Evolutionary conservation across 2,113 vertebrate genomes (phyloP).

Genomic region (Coturnix japonica): DNA sequence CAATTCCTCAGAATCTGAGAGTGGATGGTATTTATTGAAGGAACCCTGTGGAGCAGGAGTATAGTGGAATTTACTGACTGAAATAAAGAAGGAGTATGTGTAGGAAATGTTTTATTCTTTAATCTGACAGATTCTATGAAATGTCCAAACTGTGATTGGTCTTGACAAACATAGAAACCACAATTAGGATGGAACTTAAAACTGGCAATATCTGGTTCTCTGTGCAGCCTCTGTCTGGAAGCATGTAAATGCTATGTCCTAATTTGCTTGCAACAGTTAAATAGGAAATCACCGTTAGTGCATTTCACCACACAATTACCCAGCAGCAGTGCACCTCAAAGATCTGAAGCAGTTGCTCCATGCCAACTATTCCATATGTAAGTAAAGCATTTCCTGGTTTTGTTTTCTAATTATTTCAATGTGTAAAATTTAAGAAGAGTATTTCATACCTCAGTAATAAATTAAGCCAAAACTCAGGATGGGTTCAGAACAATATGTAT

Average conservation of each 20-base stretch:
- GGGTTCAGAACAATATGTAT: neutral
- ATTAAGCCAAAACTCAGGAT: neutral
- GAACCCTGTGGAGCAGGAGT: neutral
- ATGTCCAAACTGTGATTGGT: neutral
- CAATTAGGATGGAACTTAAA: neutral
- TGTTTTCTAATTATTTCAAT: neutral
- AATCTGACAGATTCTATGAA: neutral
- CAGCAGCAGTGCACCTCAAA: neutral
- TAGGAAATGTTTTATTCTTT: neutral
- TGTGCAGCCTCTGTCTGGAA: slow-evolving; percentile 21
- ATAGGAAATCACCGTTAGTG: neutral
- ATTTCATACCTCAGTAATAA: neutral
- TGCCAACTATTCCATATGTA: neutral
- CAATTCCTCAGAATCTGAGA: neutral
- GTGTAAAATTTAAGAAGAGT: neutral
- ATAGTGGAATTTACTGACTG: neutral
- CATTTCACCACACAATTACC: neutral
- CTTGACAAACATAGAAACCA: neutral
- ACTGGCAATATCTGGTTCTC: neutral
- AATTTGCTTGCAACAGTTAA: neutral
- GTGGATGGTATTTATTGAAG: neutral
- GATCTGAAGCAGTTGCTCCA: neutral
- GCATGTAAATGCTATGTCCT: neutral
- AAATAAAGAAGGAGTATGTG: neutral
- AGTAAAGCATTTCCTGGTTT: neutral